Percentiles rank a stretch among this genome's conserved stretches.
These are phyloP conservation scores for Maniola jurtina DNA, from an alignment of 1,140 invertebrate species.

Conservation along the genomic window DNA sequence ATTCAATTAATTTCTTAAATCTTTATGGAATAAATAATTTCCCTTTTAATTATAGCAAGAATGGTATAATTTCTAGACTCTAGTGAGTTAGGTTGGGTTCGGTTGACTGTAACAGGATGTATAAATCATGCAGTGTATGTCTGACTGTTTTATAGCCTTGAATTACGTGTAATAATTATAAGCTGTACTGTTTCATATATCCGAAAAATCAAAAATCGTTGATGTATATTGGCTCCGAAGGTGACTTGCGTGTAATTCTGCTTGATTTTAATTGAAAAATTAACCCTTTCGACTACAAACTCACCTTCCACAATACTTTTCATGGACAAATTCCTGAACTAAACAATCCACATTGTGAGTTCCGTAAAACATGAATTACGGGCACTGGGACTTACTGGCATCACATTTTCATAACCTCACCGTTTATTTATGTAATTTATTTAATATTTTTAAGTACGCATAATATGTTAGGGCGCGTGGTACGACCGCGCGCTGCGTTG, in stretches of 20 bases:
- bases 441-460: conserved; percentile 25
- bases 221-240: background rate
- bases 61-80: too few relatives aligned
- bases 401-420: conserved; percentile 41
- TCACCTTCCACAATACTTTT: conserved; percentile 31
- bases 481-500: conserved; percentile 23
- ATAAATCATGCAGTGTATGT: background rate
- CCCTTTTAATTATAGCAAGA: too few relatives aligned
- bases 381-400: conserved; percentile 28
- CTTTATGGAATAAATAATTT: too few relatives aligned
- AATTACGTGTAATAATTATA: too few relatives aligned
- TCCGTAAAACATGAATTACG: conserved; percentile 28
- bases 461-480: conserved; percentile 10
- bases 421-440: conserved; percentile 44
- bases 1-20: too few relatives aligned
- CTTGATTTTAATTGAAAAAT: background rate
- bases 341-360: conserved; percentile 31
- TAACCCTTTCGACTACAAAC: conserved; percentile 9
- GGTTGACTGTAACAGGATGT: background rate
- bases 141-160: background rate
- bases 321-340: conserved; percentile 29
- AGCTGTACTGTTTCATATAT: too few relatives aligned
- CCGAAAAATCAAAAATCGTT: too few relatives aligned
- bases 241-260: background rate
- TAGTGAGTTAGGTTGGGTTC: too few relatives aligned